phyloP scores from a whole-genome alignment of 2,113 vertebrate genomes.

The Tenebrosternarchus preto region DNA sequence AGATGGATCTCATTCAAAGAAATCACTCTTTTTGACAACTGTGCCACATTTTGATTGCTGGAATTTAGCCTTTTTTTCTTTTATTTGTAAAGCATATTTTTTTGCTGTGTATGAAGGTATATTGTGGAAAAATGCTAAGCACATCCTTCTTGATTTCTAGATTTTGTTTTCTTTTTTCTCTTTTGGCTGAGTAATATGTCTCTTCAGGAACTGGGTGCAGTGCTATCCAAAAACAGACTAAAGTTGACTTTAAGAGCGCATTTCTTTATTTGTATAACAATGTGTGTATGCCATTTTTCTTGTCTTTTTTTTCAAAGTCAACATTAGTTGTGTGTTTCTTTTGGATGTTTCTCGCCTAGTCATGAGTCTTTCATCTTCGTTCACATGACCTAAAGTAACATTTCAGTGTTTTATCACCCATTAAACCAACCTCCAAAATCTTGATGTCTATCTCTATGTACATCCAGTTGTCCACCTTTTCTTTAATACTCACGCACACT shows the following conservation, averaged over 20 bases:
- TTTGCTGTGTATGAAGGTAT: constrained; percentile 49
- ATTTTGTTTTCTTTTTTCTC: constrained; percentile 30
- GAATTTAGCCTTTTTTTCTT: constrained; percentile 41
- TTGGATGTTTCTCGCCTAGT: constrained; percentile 73
- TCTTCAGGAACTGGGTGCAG: constrained; percentile 62
- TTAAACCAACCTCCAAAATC: constrained; percentile 42
- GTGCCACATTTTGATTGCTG: constrained; percentile 49
- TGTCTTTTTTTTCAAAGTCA: constrained; percentile 73
- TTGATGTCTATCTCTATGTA: constrained; percentile 49
- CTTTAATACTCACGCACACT: constrained; percentile 53
- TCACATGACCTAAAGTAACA: constrained; percentile 73
- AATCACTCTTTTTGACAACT: constrained; percentile 45
- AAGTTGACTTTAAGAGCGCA: constrained; percentile 79
- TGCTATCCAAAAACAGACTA: constrained; percentile 72
- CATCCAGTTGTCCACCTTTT: constrained; percentile 52
- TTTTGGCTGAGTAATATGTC: constrained; percentile 72
- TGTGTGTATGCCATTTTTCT: constrained; percentile 73
- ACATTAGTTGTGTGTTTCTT: constrained; percentile 77
- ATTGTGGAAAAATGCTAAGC: constrained; percentile 50
- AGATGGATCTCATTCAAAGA: not conserved
- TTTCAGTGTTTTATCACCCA: constrained; percentile 52
- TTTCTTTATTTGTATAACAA: constrained; percentile 76
- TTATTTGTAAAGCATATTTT: constrained; percentile 47
- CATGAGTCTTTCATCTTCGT: constrained; percentile 54
- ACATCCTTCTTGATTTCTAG: constrained; percentile 61